A percentile compares a stretch with the other conserved stretches of the same genome.
Evolutionary conservation across 2,797 vertebrate species (phyloP).

Genomic region (Myoxocephalus aenaeus): DNA sequence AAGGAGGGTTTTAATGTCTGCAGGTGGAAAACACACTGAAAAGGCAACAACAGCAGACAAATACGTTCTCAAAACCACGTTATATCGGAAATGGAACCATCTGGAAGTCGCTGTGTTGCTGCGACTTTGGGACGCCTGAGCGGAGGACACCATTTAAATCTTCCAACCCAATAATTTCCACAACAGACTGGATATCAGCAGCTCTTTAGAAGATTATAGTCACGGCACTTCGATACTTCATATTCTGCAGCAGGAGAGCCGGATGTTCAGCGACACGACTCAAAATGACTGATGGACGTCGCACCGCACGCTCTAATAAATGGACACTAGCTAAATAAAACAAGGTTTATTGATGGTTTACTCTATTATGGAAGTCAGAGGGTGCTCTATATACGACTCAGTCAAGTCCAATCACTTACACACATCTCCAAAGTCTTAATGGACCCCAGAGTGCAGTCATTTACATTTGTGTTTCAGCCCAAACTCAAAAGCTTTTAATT

Average conservation of each 20-base stretch:
- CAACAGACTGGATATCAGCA: constrained; percentile 29
- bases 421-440: constrained; percentile 57
- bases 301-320: background rate
- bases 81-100: constrained; percentile 46
- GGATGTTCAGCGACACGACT: background rate
- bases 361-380: constrained; percentile 32
- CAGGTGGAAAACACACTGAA: constrained; percentile 11
- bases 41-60: background rate
- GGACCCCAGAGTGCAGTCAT: constrained; percentile 55
- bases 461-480: constrained; percentile 63
- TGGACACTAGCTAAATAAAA: background rate
- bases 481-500: constrained; percentile 75
- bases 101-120: constrained; percentile 29
- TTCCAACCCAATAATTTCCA: constrained; percentile 7
- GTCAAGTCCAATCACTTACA: constrained; percentile 59
- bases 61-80: constrained; percentile 23
- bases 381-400: constrained; percentile 33
- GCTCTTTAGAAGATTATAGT: constrained; percentile 23
- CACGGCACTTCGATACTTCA: constrained; percentile 2
- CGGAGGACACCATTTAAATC: constrained; percentile 15
- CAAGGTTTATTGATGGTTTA: constrained; percentile 14
- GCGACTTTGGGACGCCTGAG: constrained; percentile 7
- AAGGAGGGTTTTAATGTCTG: background rate
- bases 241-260: background rate
- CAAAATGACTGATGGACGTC: constrained; percentile 4